phyloP scores from a whole-genome alignment of 1,140 invertebrate genomes.

The Psilanteris sp. region DNA sequence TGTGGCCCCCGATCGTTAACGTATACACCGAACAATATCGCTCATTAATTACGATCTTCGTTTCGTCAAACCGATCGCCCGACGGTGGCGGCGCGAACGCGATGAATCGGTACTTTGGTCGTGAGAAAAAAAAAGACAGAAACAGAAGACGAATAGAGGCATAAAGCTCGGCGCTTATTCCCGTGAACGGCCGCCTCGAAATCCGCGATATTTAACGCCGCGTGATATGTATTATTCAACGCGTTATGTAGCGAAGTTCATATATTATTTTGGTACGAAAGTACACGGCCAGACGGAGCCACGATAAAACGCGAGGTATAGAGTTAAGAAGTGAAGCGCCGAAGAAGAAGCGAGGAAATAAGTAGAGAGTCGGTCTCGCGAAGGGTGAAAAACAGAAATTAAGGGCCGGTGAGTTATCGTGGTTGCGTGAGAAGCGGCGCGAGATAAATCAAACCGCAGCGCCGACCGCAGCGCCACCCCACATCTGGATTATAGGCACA shows the following conservation, averaged over 20 bases:
- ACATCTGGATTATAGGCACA: conserved; percentile 52
- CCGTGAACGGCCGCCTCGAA: too few species aligned
- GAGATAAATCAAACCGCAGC: conserved; percentile 78
- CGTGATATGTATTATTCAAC: conserved; percentile 42
- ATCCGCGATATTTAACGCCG: conserved; percentile 17
- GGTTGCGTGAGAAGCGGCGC: conserved; percentile 75
- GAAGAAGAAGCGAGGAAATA: conserved; percentile 35
- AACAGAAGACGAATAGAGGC: too few species aligned
- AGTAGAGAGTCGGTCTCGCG: conserved; percentile 35
- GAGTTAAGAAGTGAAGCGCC: conserved; percentile 24
- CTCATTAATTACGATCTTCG: conserved; percentile 42
- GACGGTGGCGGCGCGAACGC: too few species aligned
- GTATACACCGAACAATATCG: too few species aligned
- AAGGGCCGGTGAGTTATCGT: conserved; percentile 76
- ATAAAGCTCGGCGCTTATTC: too few species aligned
- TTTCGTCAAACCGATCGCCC: too few species aligned
- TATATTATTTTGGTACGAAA: conserved; percentile 37
- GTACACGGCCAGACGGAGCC: conserved; percentile 9
- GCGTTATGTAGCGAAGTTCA: conserved; percentile 1
- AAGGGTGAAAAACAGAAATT: conserved; percentile 77
- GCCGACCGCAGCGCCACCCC: conserved; percentile 61
- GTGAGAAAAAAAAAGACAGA: neutral
- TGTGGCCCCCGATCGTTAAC: conserved; percentile 43
- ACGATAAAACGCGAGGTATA: conserved; percentile 27
- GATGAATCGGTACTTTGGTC: conserved; percentile 4